Conservation (phyloP, 35 echinoderm and acorn worm species). For the Heliocidaris tuberculata region DNA sequence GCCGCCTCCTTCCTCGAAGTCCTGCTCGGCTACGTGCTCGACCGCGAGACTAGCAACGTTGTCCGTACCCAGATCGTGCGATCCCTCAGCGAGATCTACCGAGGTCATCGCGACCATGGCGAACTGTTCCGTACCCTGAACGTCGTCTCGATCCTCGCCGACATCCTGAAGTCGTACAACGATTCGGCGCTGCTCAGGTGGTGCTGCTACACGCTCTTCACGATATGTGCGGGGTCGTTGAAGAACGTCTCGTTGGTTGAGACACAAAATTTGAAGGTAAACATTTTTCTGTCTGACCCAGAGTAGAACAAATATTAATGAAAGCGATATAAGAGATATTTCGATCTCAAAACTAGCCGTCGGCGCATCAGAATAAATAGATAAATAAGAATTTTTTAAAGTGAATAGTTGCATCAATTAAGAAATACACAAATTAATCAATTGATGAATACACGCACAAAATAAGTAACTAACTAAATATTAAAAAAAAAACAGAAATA, state of each 20-base stretch:
- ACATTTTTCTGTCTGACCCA: not conserved
- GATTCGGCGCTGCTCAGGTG: conserved; percentile 58
- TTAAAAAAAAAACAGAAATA: no score
- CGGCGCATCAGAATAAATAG: no score
- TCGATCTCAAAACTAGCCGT: no score
- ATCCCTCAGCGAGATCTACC: conserved; percentile 74
- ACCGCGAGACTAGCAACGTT: conserved; percentile 26
- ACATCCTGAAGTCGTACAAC: conserved; percentile 30
- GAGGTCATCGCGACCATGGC: conserved; percentile 68
- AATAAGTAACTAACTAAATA: no score
- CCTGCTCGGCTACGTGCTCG: conserved; percentile 51
- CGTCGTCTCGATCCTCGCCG: conserved; percentile 22
- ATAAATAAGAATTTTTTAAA: no score
- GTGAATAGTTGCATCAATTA: no score
- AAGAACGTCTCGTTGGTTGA: conserved; percentile 31
- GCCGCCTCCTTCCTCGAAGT: conserved; percentile 65
- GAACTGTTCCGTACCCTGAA: conserved; percentile 32
- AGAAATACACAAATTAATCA: no score
- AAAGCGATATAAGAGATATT: no score
- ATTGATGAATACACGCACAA: no score
- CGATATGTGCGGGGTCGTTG: conserved; percentile 49
- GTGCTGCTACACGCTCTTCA: conserved; percentile 77
- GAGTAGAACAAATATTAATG: not conserved
- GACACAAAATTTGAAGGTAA: not conserved
- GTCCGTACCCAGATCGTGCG: conserved; percentile 69